phyloP scores from a whole-genome alignment of 2,113 vertebrate genomes.

The Pedetes capensis region DNA sequence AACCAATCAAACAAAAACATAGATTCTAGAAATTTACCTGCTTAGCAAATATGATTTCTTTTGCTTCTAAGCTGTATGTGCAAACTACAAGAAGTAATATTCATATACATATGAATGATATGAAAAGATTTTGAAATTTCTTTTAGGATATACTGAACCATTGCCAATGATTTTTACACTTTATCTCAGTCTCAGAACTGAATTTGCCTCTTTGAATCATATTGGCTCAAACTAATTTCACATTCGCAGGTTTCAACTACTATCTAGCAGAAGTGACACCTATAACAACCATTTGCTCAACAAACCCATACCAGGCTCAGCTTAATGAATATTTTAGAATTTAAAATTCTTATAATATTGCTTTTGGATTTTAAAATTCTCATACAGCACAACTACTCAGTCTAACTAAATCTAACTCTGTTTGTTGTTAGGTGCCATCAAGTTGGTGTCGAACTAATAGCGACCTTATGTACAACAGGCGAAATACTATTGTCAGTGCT shows the following conservation, averaged over 20 bases:
- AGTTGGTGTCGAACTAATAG: too few relatives aligned
- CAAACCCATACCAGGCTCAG: background rate
- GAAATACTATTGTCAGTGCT: too few relatives aligned
- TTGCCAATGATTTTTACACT: conserved; percentile 13
- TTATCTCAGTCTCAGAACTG: background rate
- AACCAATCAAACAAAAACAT: too few relatives aligned
- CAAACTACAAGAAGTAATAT: background rate
- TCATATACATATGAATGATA: background rate
- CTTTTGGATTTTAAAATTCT: conserved; percentile 19
- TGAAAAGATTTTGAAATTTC: background rate
- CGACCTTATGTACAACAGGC: too few relatives aligned
- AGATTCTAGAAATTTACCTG: background rate
- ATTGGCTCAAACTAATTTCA: background rate
- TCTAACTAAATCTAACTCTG: too few relatives aligned
- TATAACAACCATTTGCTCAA: conserved; percentile 42
- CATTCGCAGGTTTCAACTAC: conserved; percentile 45
- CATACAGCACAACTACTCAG: background rate
- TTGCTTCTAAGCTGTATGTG: background rate
- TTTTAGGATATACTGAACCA: background rate
- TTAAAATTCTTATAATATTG: conserved; percentile 4
- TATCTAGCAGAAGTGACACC: background rate
- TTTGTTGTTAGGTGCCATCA: too few relatives aligned
- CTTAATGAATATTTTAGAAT: conserved; percentile 18
- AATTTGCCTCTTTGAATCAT: background rate
- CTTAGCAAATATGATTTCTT: background rate